A percentile compares a stretch with the other conserved stretches of the same genome.
These are phyloP conservation scores for Aphelenchoides bicaudatus DNA, from an alignment of 2,888 invertebrate genomes.

Conservation along the genomic window DNA sequence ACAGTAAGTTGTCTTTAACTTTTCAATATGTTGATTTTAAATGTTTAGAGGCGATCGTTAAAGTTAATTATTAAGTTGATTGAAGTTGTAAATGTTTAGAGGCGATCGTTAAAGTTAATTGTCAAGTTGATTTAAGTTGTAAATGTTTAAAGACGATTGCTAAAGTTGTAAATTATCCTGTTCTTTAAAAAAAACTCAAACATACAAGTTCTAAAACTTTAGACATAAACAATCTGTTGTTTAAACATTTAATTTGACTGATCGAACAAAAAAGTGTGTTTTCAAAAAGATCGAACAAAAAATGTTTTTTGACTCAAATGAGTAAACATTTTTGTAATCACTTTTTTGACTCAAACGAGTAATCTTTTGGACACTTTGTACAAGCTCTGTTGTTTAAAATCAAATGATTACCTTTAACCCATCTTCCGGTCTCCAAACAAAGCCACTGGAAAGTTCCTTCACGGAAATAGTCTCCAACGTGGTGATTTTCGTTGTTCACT, in stretches of 20 bases:
- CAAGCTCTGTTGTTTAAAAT: background rate
- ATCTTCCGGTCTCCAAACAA: conserved; percentile 52
- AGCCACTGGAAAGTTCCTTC: conserved; percentile 54
- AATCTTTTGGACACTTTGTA: background rate
- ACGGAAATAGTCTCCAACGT: conserved; percentile 48
- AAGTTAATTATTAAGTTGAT: no score
- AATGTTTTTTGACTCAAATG: no score
- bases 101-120: conserved; percentile 2
- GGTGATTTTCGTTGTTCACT: conserved; percentile 36
- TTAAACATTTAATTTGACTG: background rate
- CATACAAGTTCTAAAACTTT: background rate
- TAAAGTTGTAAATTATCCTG: no score
- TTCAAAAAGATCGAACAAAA: background rate
- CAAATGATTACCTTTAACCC: conserved; percentile 47
- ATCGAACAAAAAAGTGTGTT: no score
- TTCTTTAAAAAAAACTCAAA: background rate
- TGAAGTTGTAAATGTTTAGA: no score
- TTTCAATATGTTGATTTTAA: no score
- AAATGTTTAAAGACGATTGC: background rate
- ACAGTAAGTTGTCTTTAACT: no score
- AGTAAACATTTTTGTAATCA: no score
- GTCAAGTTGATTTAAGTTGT: background rate
- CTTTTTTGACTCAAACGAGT: no score
- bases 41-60: no score
- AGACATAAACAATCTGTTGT: background rate